These are phyloP conservation scores for Heliconius aoede DNA, from an alignment of 2,888 invertebrate genomes.

Conservation along the genomic window DNA sequence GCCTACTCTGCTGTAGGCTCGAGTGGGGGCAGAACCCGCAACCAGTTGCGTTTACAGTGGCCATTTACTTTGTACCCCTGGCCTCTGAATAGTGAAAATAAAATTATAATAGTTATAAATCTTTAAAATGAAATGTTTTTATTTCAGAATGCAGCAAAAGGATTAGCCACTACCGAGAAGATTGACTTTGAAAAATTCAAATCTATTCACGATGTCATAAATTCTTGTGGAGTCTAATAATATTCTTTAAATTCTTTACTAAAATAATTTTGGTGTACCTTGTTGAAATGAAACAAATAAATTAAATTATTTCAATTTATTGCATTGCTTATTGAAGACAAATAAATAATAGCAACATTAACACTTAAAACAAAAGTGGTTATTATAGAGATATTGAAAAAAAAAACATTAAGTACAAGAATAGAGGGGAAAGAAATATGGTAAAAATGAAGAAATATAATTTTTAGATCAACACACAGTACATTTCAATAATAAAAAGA, in stretches of 20 bases:
- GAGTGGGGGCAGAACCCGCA: too few relatives aligned
- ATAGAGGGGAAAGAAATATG: neutral
- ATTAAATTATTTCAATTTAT: conserved; percentile 58
- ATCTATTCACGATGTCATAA: conserved; percentile 71
- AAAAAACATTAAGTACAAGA: neutral
- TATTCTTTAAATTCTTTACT: conserved; percentile 7
- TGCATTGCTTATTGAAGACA: conserved; percentile 63
- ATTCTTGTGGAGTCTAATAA: conserved; percentile 63
- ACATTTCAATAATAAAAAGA: neutral
- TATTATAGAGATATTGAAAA: conserved; percentile 17
- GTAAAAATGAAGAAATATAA: neutral
- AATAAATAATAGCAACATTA: conserved; percentile 65
- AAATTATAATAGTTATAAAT: neutral
- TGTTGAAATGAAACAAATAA: conserved; percentile 54
- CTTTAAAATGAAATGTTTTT: conserved; percentile 1
- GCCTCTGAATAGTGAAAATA: too few relatives aligned
- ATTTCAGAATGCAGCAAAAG: conserved; percentile 76
- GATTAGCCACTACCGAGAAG: conserved; percentile 72
- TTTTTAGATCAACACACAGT: neutral
- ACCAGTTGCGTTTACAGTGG: too few relatives aligned
- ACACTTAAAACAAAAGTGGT: conserved; percentile 31
- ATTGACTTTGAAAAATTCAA: conserved; percentile 77
- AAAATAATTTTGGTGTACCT: conserved; percentile 7
- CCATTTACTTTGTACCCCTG: too few relatives aligned
- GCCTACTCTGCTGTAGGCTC: too few relatives aligned